A percentile compares a stretch with the other conserved stretches of the same genome.
These are phyloP conservation scores for Dasypus novemcinctus DNA, from an alignment of 2,113 vertebrate species.

Conservation along the genomic window DNA sequence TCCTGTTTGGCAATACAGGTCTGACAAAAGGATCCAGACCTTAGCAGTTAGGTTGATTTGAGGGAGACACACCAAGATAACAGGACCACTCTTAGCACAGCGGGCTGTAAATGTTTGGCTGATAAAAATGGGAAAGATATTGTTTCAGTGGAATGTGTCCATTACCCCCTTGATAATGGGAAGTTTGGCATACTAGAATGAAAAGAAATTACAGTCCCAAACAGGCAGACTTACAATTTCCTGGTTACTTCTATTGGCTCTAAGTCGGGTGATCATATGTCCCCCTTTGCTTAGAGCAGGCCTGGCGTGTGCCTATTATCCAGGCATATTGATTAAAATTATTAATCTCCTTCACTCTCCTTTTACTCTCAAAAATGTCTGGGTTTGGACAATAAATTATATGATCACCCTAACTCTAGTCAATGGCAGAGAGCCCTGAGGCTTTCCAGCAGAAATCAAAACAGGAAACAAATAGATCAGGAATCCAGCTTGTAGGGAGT, in stretches of 20 bases:
- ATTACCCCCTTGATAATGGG: background rate
- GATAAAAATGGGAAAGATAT: background rate
- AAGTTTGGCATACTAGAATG: background rate
- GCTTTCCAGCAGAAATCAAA: background rate
- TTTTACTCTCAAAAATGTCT: background rate
- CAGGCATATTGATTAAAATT: background rate
- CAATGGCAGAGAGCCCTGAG: background rate
- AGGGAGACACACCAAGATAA: background rate
- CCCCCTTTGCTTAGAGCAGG: background rate
- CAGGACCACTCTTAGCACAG: background rate
- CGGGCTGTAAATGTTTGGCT: background rate
- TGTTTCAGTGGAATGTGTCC: background rate
- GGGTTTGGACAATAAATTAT: background rate
- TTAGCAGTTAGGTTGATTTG: background rate
- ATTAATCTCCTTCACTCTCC: background rate
- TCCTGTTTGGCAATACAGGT: background rate
- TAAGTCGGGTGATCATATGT: background rate
- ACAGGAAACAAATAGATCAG: background rate
- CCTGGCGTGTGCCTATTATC: background rate
- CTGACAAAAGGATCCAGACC: background rate
- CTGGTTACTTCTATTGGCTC: background rate
- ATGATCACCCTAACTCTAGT: background rate
- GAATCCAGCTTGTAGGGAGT: background rate
- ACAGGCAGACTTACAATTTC: background rate
- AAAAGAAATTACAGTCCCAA: background rate